Conservation (phyloP, 2,888 invertebrate species). For the Drosophila subsilvestris region DNA sequence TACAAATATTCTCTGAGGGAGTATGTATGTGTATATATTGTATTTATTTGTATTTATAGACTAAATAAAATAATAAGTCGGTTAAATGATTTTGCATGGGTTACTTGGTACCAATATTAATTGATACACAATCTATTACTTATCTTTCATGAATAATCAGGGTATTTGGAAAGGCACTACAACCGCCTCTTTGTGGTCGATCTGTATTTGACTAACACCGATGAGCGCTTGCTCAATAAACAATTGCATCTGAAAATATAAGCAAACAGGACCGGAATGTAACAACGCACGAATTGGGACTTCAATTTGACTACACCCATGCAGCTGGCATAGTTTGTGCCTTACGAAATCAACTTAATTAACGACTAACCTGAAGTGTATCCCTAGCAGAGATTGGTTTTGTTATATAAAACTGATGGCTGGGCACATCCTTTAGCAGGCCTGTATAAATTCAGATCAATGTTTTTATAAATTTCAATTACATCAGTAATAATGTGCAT, state of each 20-base stretch:
- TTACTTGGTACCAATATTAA: constrained; percentile 43
- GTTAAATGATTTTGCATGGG: constrained; percentile 43
- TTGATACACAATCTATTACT: constrained; percentile 32
- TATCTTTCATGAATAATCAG: constrained; percentile 82
- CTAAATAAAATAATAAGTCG: constrained; percentile 42
- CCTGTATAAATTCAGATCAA: constrained; percentile 69
- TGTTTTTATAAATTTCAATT: background rate
- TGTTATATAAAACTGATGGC: constrained; percentile 88
- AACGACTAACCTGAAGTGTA: constrained; percentile 87
- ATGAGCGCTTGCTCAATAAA: constrained; percentile 89
- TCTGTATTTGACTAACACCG: constrained; percentile 91
- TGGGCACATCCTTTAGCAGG: constrained; percentile 90
- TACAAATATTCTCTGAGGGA: constrained; percentile 1
- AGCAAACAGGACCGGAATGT: background rate
- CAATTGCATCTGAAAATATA: constrained; percentile 87
- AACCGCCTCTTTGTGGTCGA: constrained; percentile 94
- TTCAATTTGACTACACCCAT: background rate
- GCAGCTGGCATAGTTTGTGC: background rate
- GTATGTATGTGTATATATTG: constrained; percentile 29
- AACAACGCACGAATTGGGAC: background rate
- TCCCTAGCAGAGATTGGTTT: constrained; percentile 88
- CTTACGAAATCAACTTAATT: background rate
- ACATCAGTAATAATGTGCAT: no score
- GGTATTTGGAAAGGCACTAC: constrained; percentile 94
- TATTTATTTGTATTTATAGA: constrained; percentile 41